Percentiles rank a stretch among this genome's conserved stretches.
Evolutionary conservation across 2,888 invertebrate species (phyloP).

Genomic region (Uloborus plumipes): DNA sequence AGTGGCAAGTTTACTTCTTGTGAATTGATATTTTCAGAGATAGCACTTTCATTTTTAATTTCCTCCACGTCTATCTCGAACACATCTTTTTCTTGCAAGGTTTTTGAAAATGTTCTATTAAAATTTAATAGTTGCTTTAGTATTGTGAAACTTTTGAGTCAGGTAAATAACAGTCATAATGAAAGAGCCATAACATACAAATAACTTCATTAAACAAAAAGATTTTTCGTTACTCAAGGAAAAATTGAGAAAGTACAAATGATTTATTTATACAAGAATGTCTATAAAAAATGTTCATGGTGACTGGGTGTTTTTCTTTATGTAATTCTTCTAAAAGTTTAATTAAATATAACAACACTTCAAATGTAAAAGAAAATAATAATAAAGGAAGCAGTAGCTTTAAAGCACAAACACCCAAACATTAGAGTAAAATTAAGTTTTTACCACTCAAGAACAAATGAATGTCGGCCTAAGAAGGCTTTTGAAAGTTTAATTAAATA

Average conservation of each 20-base stretch:
- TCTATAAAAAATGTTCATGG: neutral
- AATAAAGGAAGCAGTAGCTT: too few species aligned
- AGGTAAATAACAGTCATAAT: too few species aligned
- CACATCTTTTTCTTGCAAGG: conserved; percentile 49
- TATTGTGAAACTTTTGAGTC: too few species aligned
- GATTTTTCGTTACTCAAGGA: neutral
- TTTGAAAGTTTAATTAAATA: too few species aligned
- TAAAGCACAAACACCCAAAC: too few species aligned
- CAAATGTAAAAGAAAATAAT: too few species aligned
- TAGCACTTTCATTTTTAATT: neutral
- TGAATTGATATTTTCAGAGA: neutral
- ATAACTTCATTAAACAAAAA: neutral
- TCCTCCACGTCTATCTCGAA: conserved; percentile 24
- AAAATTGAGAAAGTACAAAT: neutral
- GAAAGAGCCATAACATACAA: neutral
- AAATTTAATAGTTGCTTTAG: neutral
- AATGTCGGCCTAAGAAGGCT: too few species aligned
- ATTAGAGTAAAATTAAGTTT: too few species aligned
- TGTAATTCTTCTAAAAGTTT: too few species aligned
- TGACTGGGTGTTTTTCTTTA: too few species aligned
- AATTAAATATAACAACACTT: too few species aligned
- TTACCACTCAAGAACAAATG: too few species aligned
- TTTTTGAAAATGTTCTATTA: conserved; percentile 9
- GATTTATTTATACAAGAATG: neutral
- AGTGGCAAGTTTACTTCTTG: conserved; percentile 11